These are phyloP conservation scores for Conger conger DNA, from an alignment of 2,113 vertebrate genomes.

Conservation along the genomic window DNA sequence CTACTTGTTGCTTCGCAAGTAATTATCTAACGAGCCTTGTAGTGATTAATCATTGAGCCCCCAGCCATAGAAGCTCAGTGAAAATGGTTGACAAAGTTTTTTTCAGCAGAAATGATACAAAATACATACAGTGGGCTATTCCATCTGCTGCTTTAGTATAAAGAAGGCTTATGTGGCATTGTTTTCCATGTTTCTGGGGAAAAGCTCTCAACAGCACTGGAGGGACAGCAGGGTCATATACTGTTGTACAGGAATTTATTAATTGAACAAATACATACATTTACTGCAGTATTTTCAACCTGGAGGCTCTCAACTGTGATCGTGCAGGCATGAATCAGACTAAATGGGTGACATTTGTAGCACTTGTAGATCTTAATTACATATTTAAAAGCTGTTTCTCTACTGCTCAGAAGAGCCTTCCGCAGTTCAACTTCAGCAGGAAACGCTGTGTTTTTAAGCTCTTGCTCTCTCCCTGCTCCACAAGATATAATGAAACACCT, in stretches of 20 bases:
- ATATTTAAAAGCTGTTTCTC: not conserved
- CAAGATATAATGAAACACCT: not conserved
- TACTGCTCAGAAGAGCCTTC: not conserved
- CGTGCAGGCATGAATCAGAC: not conserved
- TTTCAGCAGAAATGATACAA: not conserved
- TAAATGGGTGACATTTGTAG: slow-evolving; percentile 8
- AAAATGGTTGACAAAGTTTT: not conserved
- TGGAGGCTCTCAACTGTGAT: not conserved
- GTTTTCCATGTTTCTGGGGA: not conserved
- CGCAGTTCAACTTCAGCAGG: not conserved
- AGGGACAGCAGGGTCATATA: not conserved
- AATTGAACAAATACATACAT: not conserved
- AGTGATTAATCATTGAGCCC: not conserved
- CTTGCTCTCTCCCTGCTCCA: too few species aligned
- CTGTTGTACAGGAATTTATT: slow-evolving; percentile 3
- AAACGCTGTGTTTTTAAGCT: too few species aligned
- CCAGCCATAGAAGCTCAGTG: not conserved
- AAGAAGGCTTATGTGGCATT: not conserved
- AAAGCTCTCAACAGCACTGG: not conserved
- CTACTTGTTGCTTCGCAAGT: not conserved
- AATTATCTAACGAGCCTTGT: not conserved
- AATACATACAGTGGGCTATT: not conserved
- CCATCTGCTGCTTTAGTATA: not conserved
- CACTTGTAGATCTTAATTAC: slow-evolving; percentile 17
- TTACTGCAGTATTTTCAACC: not conserved